Evolutionary conservation across 1,140 invertebrate species (phyloP), one percentile per base, ranked within the genome.

Genomic region (Amphibalanus amphitrite): DNA sequence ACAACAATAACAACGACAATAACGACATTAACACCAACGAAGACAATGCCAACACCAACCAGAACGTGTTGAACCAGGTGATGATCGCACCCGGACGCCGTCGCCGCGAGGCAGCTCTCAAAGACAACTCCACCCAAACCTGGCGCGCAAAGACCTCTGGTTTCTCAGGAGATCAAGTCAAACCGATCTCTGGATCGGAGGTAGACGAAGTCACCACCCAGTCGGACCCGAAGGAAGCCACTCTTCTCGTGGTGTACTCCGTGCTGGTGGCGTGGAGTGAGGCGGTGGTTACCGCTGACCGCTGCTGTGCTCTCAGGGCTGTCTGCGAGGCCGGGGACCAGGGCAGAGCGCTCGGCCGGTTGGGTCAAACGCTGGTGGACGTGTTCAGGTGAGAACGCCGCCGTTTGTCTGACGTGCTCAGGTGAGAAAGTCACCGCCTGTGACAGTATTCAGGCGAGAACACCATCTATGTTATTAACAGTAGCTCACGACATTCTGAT

Each of bases 41-140:
- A 26, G 67, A 73, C 70, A 73, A 73, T 68, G 70, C 69, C 70
- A 73, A 71, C 70, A 73, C 71, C 23, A 73, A 73, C 29, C 30
- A 72, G 67, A 71, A 69, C 68, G 15, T 73, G 26, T 47, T 73
- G 20, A 73, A 71, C n/a, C 69, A 70, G 70, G 70, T 73, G 67
- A 71, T 67, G 26, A 72, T 73, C 23, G 67, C 69, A 0, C 71
- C 71, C 1, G 69, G 73, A 10, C 38, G 68, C 17, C 70, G 70
- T 13, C 73, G 73, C n/a, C 38, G 33, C 33, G 33, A 4, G 4
- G 4, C 15, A 15, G 15, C 33, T 38, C 33, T 6, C 4, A 38
- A 38, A 38, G 33, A 38, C 4, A 38, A 38, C 33, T 6, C 4
- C 33, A 38, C 15, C 33, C 4, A 38, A 15, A 38, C 33, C 33